A percentile compares a stretch with the other conserved stretches of the same genome.
These are phyloP conservation scores for Phylloscopus trochiloides DNA, from an alignment of 2,113 vertebrate species.

Conservation along the genomic window DNA sequence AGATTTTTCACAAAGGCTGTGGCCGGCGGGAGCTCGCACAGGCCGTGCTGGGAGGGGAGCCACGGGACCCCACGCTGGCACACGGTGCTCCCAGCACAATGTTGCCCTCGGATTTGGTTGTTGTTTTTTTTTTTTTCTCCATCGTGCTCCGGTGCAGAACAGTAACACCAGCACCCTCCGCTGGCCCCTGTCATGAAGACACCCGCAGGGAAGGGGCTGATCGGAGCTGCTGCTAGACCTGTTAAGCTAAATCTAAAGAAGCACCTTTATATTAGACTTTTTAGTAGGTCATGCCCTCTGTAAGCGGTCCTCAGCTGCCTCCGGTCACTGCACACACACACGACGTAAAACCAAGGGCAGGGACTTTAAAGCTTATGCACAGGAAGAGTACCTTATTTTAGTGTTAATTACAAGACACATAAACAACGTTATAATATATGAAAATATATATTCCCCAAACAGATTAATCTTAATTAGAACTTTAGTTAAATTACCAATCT, in stretches of 20 bases:
- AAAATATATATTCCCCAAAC: not conserved
- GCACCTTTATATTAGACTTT: not conserved
- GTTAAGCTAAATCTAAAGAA: fast-evolving
- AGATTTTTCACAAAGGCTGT: not conserved
- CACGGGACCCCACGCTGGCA: fast-evolving
- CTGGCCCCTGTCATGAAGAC: not conserved
- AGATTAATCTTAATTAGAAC: not conserved
- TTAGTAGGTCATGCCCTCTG: no score
- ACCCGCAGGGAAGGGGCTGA: not conserved
- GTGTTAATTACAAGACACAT: not conserved
- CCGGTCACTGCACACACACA: not conserved
- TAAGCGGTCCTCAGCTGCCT: not conserved
- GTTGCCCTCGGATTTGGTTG: fast-evolving
- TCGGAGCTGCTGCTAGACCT: not conserved
- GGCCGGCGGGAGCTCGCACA: not conserved
- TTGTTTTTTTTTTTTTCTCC: no score
- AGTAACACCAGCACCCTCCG: conserved; percentile 26
- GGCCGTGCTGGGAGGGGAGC: not conserved
- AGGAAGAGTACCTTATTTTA: not conserved
- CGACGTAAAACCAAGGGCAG: not conserved
- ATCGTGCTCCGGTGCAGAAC: not conserved
- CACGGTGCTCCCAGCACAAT: fast-evolving
- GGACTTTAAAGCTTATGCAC: not conserved
- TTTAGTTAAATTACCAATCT: not conserved
- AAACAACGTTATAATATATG: not conserved